These are phyloP conservation scores for Aplochiton taeniatus DNA, from an alignment of 2,797 vertebrate species.

Conservation along the genomic window DNA sequence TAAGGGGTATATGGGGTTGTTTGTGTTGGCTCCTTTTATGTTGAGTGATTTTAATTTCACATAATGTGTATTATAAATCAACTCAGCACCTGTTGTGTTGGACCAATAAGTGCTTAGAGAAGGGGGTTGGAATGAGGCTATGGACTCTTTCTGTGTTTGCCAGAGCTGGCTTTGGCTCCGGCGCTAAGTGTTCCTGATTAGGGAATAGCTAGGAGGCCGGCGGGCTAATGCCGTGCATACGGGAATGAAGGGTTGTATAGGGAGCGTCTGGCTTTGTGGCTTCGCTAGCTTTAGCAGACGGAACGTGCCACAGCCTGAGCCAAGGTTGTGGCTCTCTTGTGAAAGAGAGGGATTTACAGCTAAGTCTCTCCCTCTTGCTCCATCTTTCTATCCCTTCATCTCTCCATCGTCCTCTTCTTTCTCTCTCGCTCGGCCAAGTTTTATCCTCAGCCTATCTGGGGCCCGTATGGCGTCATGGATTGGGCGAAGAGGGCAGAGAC, in stretches of 20 bases:
- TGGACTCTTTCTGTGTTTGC: constrained; percentile 36
- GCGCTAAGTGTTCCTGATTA: constrained; percentile 61
- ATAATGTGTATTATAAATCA: constrained; percentile 25
- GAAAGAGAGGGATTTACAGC: neutral
- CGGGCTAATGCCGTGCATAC: constrained; percentile 49
- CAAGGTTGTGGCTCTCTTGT: constrained; percentile 14
- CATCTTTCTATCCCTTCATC: constrained; percentile 13
- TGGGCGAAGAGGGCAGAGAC: constrained; percentile 32
- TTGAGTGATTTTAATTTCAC: constrained; percentile 23
- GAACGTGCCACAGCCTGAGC: constrained; percentile 55
- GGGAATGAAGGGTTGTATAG: constrained; percentile 19
- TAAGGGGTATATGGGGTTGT: neutral
- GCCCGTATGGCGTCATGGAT: constrained; percentile 47
- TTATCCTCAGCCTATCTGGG: constrained; percentile 50
- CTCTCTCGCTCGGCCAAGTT: constrained; percentile 56
- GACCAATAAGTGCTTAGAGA: constrained; percentile 36
- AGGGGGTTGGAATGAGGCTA: neutral
- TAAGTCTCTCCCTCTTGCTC: constrained; percentile 48
- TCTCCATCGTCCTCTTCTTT: constrained; percentile 9
- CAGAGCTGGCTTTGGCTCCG: constrained; percentile 34
- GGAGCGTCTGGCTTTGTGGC: constrained; percentile 57
- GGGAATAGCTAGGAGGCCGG: constrained; percentile 40
- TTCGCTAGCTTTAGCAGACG: constrained; percentile 49
- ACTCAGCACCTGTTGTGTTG: constrained; percentile 67
- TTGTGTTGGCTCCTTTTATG: neutral